These are phyloP conservation scores for Darevskia nairensis DNA, from an alignment of 2,797 vertebrate species.

Conservation along the genomic window DNA sequence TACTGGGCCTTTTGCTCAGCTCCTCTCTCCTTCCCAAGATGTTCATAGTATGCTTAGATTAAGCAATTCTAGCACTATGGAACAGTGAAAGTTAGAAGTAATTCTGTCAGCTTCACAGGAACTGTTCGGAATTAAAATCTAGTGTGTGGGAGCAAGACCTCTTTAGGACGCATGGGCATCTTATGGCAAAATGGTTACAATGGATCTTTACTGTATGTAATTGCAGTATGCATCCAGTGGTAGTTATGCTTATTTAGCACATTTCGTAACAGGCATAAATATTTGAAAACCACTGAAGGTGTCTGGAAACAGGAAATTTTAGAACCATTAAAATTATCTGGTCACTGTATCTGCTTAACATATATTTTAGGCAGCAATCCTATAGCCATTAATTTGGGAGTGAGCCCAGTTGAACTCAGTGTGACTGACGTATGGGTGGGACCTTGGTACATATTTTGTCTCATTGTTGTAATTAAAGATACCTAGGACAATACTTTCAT, in stretches of 20 bases:
- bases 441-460: background rate
- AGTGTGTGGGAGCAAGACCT: too few species aligned
- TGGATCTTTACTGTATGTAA: constrained; percentile 49
- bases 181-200: constrained; percentile 39
- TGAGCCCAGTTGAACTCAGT: background rate
- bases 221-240: constrained; percentile 60
- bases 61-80: background rate
- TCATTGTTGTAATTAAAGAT: background rate
- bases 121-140: too few species aligned
- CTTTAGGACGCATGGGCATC: too few species aligned
- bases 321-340: constrained; percentile 26
- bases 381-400: background rate
- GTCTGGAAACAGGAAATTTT: constrained; percentile 39
- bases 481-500: constrained; percentile 31
- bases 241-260: constrained; percentile 54
- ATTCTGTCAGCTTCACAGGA: background rate
- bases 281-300: background rate
- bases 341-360: background rate
- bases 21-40: background rate
- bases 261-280: constrained; percentile 61
- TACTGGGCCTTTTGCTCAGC: background rate
- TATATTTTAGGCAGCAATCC: too few species aligned
- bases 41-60: background rate
- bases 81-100: background rate
- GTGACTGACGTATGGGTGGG: background rate